Base-by-base conservation (phyloP, 2,797 vertebrate genomes). In the Tachyglossus aculeatus region DNA sequence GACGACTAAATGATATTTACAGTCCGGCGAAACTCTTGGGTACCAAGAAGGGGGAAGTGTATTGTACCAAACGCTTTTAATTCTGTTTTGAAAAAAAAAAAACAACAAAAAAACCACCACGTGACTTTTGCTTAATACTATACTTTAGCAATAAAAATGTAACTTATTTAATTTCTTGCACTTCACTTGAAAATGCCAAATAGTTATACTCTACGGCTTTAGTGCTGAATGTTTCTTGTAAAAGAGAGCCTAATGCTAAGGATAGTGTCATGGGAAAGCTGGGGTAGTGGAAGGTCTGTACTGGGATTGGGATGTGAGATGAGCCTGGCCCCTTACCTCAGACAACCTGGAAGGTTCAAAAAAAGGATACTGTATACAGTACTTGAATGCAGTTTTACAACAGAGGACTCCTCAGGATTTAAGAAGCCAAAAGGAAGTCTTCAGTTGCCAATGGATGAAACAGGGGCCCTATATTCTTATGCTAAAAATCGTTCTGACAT, bases 121-220 rank as follows among this genome's bases (percentile, higher is more conserved):
- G 25, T 77, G 77, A 88, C 79, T 83, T n/a, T 70, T 90, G 91
- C 84, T 91, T 82, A 80, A 76, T 80, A 79, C 85, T 88, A 67
- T 88, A 87, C 86, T 78, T 77, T 87, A 91, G 90, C 88, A 90
- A 93, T 91, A 89, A 91, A 87, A 83, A 81, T 70, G 7, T 90
- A 90, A 90, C 64, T 91, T 92, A 92, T 92, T 92, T 90, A 88
- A 90, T 89, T 90, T 87, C 89, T 91, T 92, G 91, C 92, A 93
- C 91, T 92, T 91, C 90, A 88, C 80, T 91, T 90, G 88, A 88
- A 89, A 91, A 93, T 91, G 91, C 91, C 92, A 92, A 92, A 93
- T 91, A 91, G 87, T 89, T 91, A 86, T 86, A 78, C 86, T 88
- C 83, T 82, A 63, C 79, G 91, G 88, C 88, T 91, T 90, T 90